These are phyloP conservation scores for Drosophila trapezifrons DNA, from an alignment of 1,140 invertebrate genomes.

Conservation along the genomic window DNA sequence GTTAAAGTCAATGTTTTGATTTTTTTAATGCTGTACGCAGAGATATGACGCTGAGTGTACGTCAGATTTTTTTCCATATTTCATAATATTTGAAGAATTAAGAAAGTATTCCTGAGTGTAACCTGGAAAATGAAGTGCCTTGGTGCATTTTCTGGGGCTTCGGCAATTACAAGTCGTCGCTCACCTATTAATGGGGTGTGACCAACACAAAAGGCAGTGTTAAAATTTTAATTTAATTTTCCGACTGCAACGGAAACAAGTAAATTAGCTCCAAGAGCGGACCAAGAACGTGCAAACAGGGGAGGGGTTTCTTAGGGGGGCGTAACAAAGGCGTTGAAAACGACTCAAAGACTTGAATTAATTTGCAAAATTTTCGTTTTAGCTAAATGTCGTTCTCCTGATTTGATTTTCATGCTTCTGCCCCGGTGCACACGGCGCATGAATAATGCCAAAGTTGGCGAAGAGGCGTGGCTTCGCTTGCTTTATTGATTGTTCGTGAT, in stretches of 20 bases:
- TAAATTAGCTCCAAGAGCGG: slow-evolving; percentile 41
- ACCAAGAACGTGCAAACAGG: slow-evolving; percentile 16
- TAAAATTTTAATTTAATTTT: slow-evolving; percentile 54
- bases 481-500: slow-evolving; percentile 63
- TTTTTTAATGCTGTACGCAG: too few species aligned
- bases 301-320: slow-evolving; percentile 6
- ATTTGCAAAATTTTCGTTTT: slow-evolving; percentile 43
- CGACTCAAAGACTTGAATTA: slow-evolving; percentile 36
- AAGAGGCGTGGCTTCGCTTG: slow-evolving; percentile 39
- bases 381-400: slow-evolving; percentile 37
- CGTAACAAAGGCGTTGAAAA: slow-evolving; percentile 37
- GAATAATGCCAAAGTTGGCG: slow-evolving; percentile 59
- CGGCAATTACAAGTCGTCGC: slow-evolving; percentile 46
- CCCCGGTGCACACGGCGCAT: slow-evolving; percentile 43
- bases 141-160: slow-evolving; percentile 23
- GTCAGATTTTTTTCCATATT: too few species aligned
- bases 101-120: neutral
- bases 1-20: too few species aligned
- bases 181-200: slow-evolving; percentile 52
- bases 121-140: slow-evolving; percentile 41
- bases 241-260: slow-evolving; percentile 25
- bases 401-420: slow-evolving; percentile 33
- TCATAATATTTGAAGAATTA: too few species aligned
- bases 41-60: too few species aligned
- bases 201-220: slow-evolving; percentile 37